Conservation (phyloP, 2,113 vertebrate species). For the Notothenia coriiceps region DNA sequence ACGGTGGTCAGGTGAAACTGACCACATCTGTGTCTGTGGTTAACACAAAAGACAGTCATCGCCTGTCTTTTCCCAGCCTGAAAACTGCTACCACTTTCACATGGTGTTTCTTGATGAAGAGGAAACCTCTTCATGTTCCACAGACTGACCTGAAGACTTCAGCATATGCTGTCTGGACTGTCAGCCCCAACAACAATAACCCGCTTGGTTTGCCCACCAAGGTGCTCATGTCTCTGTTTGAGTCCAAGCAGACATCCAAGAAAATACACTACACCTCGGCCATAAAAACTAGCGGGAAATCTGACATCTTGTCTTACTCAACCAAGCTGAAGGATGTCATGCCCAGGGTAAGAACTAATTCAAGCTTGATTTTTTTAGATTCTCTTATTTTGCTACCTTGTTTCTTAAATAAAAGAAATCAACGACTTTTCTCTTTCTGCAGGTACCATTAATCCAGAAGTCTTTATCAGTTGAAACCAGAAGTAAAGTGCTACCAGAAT, state of each 20-base stretch:
- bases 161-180: conserved; percentile 91
- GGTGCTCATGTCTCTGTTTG: conserved; percentile 94
- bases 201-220: conserved; percentile 95
- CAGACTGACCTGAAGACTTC: conserved; percentile 93
- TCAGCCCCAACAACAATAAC: conserved; percentile 90
- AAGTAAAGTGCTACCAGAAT: conserved; percentile 90
- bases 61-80: conserved; percentile 91
- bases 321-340: conserved; percentile 93
- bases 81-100: conserved; percentile 95
- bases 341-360: conserved; percentile 86
- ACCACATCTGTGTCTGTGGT: conserved; percentile 79
- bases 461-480: conserved; percentile 84
- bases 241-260: conserved; percentile 94
- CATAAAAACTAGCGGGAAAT: conserved; percentile 88
- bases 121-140: conserved; percentile 89
- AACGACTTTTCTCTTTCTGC: background rate
- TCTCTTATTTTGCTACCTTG: background rate
- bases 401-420: conserved; percentile 15
- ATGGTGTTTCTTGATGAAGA: conserved; percentile 95
- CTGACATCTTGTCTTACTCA: conserved; percentile 93
- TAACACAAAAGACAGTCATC: conserved; percentile 86
- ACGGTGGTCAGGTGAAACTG: conserved; percentile 83
- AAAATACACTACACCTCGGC: conserved; percentile 93
- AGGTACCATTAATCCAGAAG: conserved; percentile 84
- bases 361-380: background rate